Percentiles rank a stretch among this genome's conserved stretches.
Evolutionary conservation across 2,113 vertebrate species (phyloP).

Genomic region (Dasypus novemcinctus): DNA sequence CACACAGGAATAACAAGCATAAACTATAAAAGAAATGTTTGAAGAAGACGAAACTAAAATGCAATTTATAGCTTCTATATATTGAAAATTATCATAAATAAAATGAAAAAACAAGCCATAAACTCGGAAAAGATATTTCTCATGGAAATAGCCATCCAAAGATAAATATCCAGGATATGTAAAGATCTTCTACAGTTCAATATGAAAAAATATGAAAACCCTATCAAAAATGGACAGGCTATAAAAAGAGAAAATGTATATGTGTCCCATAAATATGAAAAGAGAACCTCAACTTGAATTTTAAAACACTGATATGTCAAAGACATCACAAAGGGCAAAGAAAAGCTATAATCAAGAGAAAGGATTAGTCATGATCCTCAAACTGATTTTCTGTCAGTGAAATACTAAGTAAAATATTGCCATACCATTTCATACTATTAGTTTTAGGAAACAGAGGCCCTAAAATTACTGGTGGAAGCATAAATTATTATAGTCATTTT

Average conservation of each 20-base stretch:
- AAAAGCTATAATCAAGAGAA: not conserved
- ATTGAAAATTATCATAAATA: slow-evolving; percentile 36
- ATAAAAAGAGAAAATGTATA: slow-evolving; percentile 27
- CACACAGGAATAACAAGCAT: not conserved
- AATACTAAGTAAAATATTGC: not conserved
- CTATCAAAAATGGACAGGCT: not conserved
- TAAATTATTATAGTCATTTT: not conserved
- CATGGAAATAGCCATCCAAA: slow-evolving; percentile 9
- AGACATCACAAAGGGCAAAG: not conserved
- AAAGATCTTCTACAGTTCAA: slow-evolving; percentile 37
- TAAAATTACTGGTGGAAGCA: not conserved
- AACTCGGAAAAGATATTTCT: slow-evolving; percentile 13
- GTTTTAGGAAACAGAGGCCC: not conserved
- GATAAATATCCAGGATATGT: slow-evolving; percentile 33
- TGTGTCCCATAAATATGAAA: not conserved
- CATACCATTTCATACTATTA: not conserved
- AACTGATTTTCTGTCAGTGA: not conserved
- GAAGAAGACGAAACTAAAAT: slow-evolving; percentile 16
- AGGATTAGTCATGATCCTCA: not conserved
- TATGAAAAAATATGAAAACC: not conserved
- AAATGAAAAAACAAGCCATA: not conserved
- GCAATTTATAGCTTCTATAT: slow-evolving; percentile 26
- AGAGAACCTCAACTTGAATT: not conserved
- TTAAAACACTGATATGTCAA: not conserved
- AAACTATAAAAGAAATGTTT: not conserved